phyloP scores from a whole-genome alignment of 1,140 invertebrate genomes.

The Elysia chlorotica region DNA sequence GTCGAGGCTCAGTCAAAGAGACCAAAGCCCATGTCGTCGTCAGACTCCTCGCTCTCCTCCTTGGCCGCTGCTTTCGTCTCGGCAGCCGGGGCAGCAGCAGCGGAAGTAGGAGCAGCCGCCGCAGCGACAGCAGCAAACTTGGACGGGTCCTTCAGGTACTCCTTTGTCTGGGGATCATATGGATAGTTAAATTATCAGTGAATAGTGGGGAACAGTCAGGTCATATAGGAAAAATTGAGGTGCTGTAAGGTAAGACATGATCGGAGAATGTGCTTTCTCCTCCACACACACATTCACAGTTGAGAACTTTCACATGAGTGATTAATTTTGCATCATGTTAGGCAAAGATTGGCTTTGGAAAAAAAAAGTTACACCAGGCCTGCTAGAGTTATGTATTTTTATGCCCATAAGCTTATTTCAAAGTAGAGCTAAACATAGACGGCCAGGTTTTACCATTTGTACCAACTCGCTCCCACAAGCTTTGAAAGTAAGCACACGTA shows the following conservation, averaged over 20 bases:
- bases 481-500: not conserved
- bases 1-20: constrained; percentile 63
- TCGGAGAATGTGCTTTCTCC: not conserved
- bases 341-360: not conserved
- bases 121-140: constrained; percentile 78
- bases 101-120: constrained; percentile 66
- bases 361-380: too few species aligned
- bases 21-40: constrained; percentile 90
- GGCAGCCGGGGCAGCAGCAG: constrained; percentile 67
- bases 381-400: not conserved
- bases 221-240: too few species aligned
- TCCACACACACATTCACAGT: not conserved
- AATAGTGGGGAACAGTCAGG: not conserved
- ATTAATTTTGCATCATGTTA: too few species aligned
- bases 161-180: constrained; percentile 59
- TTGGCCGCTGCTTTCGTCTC: constrained; percentile 72
- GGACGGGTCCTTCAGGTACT: constrained; percentile 79
- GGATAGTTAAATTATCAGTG: not conserved
- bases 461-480: too few species aligned
- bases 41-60: constrained; percentile 72
- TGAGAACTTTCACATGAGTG: not conserved
- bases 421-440: too few species aligned
- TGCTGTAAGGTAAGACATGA: too few species aligned
- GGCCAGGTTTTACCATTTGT: too few species aligned
- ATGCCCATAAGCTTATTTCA: not conserved